phyloP scores from a whole-genome alignment of 2,888 invertebrate species.

The Patella pellucida region DNA sequence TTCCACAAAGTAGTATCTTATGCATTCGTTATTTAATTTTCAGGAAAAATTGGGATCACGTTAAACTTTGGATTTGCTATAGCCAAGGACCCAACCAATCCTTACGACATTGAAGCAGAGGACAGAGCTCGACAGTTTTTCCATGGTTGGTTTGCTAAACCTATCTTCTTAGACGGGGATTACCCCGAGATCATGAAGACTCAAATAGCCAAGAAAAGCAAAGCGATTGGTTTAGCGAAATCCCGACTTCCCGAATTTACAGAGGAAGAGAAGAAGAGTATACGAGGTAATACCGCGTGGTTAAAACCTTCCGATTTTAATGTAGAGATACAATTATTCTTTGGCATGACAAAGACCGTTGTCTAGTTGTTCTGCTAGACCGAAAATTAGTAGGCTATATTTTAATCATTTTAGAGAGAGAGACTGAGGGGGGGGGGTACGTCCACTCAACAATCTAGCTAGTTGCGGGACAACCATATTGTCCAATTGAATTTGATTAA shows the following conservation, averaged over 20 bases:
- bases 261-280: constrained; percentile 31
- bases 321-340: constrained; percentile 6
- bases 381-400: not conserved
- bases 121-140: constrained; percentile 41
- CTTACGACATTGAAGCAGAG: constrained; percentile 40
- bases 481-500: not conserved
- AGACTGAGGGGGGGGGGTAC: constrained; percentile 15
- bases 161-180: constrained; percentile 71
- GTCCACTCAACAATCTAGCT: constrained; percentile 11
- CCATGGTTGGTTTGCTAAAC: constrained; percentile 62
- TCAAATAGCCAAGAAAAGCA: constrained; percentile 39
- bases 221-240: constrained; percentile 18
- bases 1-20: too few species aligned
- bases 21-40: not conserved
- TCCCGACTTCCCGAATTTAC: constrained; percentile 47
- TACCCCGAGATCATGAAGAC: constrained; percentile 66
- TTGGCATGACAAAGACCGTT: constrained; percentile 15
- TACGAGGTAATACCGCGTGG: constrained; percentile 35
- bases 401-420: not conserved
- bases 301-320: not conserved
- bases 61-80: constrained; percentile 47
- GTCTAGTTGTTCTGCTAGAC: not conserved
- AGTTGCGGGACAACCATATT: not conserved
- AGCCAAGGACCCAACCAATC: constrained; percentile 45
- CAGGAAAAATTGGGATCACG: constrained; percentile 53